Percentiles rank a stretch among this genome's conserved stretches.
Evolutionary conservation across 2,113 vertebrate species (phyloP).

Genomic region (Lagenorhynchus albirostris): DNA sequence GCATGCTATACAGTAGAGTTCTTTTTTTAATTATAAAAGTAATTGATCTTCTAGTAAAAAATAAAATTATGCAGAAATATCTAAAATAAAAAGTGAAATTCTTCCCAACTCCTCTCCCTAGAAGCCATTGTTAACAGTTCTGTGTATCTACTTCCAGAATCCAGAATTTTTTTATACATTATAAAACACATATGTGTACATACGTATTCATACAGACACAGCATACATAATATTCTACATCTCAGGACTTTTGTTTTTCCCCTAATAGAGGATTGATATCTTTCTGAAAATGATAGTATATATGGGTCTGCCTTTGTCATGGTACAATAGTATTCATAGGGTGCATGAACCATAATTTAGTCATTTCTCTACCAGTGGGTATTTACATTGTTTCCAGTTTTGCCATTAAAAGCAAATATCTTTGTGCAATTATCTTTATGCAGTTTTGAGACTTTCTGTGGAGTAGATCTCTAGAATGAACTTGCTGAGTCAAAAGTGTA

Average conservation of each 20-base stretch:
- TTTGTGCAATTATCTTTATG: neutral
- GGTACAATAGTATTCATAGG: neutral
- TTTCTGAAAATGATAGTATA: neutral
- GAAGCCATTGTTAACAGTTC: neutral
- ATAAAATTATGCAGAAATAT: neutral
- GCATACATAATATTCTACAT: neutral
- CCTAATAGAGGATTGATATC: neutral
- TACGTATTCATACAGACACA: neutral
- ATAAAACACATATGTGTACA: neutral
- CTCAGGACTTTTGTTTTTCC: neutral
- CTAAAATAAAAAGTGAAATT: neutral
- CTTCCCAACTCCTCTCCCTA: neutral
- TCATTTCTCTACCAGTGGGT: neutral
- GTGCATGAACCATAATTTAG: neutral
- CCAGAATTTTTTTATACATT: neutral
- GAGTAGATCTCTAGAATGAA: neutral
- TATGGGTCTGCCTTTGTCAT: neutral
- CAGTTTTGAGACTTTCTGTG: neutral
- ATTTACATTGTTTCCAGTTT: neutral
- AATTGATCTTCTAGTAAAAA: neutral
- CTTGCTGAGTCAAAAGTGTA: neutral
- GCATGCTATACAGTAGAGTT: neutral
- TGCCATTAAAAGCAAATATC: neutral
- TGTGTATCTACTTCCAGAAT: neutral
- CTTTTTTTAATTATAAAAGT: neutral